Base-by-base conservation (phyloP, 2,113 vertebrate species). In the Gymnogyps californianus region DNA sequence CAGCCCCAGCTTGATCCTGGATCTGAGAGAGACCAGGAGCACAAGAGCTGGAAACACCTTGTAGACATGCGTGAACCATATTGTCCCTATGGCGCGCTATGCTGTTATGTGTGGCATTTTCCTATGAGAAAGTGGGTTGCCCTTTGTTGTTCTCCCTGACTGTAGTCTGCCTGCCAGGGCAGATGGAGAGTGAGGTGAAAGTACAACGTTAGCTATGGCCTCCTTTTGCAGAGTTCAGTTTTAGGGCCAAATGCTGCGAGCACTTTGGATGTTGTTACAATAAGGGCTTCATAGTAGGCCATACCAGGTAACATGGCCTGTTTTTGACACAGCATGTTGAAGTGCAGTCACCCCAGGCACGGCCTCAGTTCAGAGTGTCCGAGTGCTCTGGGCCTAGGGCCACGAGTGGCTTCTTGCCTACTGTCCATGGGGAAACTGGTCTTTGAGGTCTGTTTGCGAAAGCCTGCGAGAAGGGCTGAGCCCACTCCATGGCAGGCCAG, bases 61-160 rank as follows among this genome's bases (percentile, higher is more conserved):
- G 44, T 58, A 91, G 78, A n/a, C 32, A 32, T 31, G 28, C 12
- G 19, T 70, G 61, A 96, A 46, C 57, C 15, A 7, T 32, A 21
- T 4, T 83, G 74, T 82, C 31, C 49, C 66, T 85, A 42, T 61
- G 31, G 44, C 38, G n/a, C 2, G 8, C n/a, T 29, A 54, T 0
- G 0, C 49, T 67, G 47, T 42, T 46, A 34, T 0, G 0, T 52
- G 20, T 8, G 1, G 15, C 65, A 52, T 71, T 91, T 94, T 84
- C 51, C 65, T 55, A 10, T 22, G 32, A 82, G 72, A 78, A 91
- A 51, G 21, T 44, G 57, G 21, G 28, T 11, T 87, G 61, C 28
- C 40, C n/a, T 34, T 38, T 55, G 42, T 24, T 69, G 26, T 8
- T 44, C 40, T 85, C 44, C 10, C n/a, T 42, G 24, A 16, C 70